phyloP scores from a whole-genome alignment of 2,797 vertebrate species.

The Enteromius trimaculatus region DNA sequence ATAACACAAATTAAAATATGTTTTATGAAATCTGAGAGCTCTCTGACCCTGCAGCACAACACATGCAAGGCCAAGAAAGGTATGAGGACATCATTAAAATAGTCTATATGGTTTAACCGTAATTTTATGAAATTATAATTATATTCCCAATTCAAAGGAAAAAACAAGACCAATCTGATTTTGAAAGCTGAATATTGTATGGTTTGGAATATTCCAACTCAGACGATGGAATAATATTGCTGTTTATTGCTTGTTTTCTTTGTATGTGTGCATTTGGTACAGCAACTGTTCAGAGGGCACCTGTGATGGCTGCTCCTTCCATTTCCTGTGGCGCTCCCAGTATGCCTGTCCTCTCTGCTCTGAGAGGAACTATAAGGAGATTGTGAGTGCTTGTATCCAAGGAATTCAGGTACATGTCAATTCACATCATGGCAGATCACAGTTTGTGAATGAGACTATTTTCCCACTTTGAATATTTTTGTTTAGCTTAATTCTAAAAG shows the following conservation, averaged over 20 bases:
- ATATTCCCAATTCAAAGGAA: neutral
- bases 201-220: neutral
- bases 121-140: too few relatives aligned
- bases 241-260: neutral
- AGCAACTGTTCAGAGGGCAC: constrained; percentile 93
- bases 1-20: too few relatives aligned
- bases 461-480: neutral
- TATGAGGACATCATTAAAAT: too few relatives aligned
- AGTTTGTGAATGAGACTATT: neutral
- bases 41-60: too few relatives aligned
- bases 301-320: constrained; percentile 93
- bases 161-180: neutral
- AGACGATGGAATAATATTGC: neutral
- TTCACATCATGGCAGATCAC: neutral
- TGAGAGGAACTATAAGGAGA: constrained; percentile 84
- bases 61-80: too few relatives aligned
- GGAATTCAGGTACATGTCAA: constrained; percentile 85
- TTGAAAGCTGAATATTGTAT: neutral
- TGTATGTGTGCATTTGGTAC: constrained; percentile 49
- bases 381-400: constrained; percentile 85
- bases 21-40: too few relatives aligned
- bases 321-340: constrained; percentile 89
- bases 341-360: constrained; percentile 92
- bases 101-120: too few relatives aligned
- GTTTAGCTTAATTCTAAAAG: constrained; percentile 14